A percentile compares a stretch with the other conserved stretches of the same genome.
Evolutionary conservation across 2,797 vertebrate species (phyloP).

Genomic region (Gymnoscopelus braueri): DNA sequence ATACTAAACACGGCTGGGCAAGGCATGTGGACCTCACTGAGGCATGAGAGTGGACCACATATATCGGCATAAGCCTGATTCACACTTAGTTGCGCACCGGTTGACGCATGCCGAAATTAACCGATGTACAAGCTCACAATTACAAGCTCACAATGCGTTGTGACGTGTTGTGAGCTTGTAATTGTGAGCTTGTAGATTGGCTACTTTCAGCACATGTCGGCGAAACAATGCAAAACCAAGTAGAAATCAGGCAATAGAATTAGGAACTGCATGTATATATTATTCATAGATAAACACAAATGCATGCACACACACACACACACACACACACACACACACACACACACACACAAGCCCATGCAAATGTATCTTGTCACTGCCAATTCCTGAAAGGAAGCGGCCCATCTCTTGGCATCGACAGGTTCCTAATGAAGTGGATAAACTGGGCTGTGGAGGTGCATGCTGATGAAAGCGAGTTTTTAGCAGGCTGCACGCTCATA

Average conservation of each 20-base stretch:
- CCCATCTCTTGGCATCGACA: constrained; percentile 59
- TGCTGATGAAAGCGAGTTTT: constrained; percentile 67
- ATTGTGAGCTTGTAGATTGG: too few species aligned
- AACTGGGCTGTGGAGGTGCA: constrained; percentile 65
- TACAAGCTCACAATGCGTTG: background rate
- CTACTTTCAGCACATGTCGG: background rate
- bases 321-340: background rate
- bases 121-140: too few species aligned
- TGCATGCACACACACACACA: constrained; percentile 22
- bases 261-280: constrained; percentile 32
- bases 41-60: constrained; percentile 56
- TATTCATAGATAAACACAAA: background rate
- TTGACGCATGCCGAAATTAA: too few species aligned
- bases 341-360: constrained; percentile 23
- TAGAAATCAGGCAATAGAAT: constrained; percentile 3
- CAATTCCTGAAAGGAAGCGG: constrained; percentile 66
- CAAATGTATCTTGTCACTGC: constrained; percentile 69
- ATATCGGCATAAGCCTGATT: constrained; percentile 14
- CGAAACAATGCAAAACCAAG: background rate
- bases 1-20: constrained; percentile 70
- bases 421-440: constrained; percentile 73
- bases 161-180: too few species aligned
- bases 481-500: constrained; percentile 17
- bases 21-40: constrained; percentile 51
- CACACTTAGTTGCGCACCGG: too few species aligned